These are phyloP conservation scores for Anarhynchus alexandrinus DNA, from an alignment of 2,113 vertebrate species.

Conservation along the genomic window DNA sequence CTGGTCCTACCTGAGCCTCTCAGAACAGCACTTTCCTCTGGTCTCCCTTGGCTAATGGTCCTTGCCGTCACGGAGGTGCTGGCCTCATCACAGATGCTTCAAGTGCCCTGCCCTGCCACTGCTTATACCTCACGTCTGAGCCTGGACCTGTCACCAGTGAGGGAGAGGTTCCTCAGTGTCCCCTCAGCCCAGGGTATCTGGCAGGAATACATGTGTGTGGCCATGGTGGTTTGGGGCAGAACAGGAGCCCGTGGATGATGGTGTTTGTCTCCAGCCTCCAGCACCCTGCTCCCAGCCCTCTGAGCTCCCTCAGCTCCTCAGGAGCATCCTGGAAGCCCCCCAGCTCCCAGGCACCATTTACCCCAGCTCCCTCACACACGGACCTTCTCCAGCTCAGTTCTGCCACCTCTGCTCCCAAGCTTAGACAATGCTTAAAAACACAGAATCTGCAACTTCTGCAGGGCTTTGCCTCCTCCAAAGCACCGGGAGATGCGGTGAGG, in stretches of 20 bases:
- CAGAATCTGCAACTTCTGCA: neutral
- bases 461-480: neutral
- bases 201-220: accelerated
- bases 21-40: neutral
- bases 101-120: neutral
- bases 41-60: neutral
- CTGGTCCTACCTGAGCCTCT: neutral
- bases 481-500: accelerated
- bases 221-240: neutral
- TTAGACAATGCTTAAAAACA: accelerated
- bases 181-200: neutral
- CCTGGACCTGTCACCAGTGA: neutral
- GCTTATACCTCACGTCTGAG: neutral
- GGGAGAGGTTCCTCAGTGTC: neutral
- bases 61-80: neutral
- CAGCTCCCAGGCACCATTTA: neutral
- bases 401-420: neutral
- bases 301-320: neutral
- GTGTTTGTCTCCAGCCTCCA: neutral
- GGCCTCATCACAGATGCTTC: neutral
- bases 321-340: neutral
- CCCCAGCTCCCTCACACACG: neutral
- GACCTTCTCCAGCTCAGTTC: neutral
- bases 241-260: neutral
- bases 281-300: neutral